Evolutionary conservation across 92 coral and sea anemone genomes (phyloP), one percentile per base, ranked within the genome.

Genomic region (Paragorgia papillata): DNA sequence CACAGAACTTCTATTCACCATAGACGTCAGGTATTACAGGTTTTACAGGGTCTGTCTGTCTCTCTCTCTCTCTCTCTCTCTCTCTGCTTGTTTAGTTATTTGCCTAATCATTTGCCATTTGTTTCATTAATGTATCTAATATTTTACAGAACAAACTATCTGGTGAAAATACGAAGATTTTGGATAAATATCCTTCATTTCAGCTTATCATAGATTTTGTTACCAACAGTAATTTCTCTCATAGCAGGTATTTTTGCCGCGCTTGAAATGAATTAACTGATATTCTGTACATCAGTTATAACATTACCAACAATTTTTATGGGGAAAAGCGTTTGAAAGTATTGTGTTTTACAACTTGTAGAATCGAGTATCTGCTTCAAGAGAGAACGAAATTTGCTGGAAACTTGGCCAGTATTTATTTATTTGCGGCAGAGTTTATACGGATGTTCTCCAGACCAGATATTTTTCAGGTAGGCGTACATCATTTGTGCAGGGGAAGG

Each of bases 111-210:
- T n/a, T n/a, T n/a, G n/a, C n/a, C 17, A 46, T 46, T 46, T 15
- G n/a, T 7, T 2, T 15, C n/a, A 7, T 46, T 46, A n/a, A n/a
- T n/a, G n/a, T n/a, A n/a, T n/a, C n/a, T 7, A 46, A 2, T 15
- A 46, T 46, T 46, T 46, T 46, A 46, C 53, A 46, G 53, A 46
- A 46, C 53, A 46, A 46, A n/a, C 53, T 46, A n/a, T 86, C 96
- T 21, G 61, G 85, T 31, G 97, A 91, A 54, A 96, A 85, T 32
- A 86, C 89, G 73, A 91, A 84, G 81, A 84, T 89, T 35, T 86
- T 91, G 19, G 98, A 94, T 74, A 94, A 94, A 70, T 96, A 94
- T 49, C 98, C 98, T 14, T 89, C 98, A 25, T 94, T 94, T 53
- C 83, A 84, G 68, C 98, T 91, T 39, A 85, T 94, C 57, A 85